A percentile compares a stretch with the other conserved stretches of the same genome.
Conservation (phyloP, 2,113 vertebrate genomes). For the Nerophis ophidion region DNA sequence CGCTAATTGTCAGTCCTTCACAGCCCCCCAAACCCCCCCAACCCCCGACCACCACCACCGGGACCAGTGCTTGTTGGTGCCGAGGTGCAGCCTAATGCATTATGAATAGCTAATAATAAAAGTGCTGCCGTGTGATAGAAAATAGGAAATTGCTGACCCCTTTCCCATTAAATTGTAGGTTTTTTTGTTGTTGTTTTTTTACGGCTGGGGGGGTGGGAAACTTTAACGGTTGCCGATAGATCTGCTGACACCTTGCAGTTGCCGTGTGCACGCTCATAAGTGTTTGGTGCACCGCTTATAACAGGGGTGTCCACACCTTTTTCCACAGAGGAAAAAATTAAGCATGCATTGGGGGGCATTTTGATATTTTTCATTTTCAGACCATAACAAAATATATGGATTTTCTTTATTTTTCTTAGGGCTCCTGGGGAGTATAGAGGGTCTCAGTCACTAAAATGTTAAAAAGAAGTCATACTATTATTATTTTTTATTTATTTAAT, state of each 20-base stretch:
- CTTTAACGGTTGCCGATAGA: conserved; percentile 45
- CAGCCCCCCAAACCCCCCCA: too few species aligned
- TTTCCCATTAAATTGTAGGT: conserved; percentile 39
- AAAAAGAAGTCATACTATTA: too few species aligned
- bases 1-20: conserved; percentile 47
- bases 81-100: conserved; percentile 57
- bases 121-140: conserved; percentile 18
- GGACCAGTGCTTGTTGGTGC: conserved; percentile 56
- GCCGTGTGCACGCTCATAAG: conserved; percentile 33
- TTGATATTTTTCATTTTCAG: too few species aligned
- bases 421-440: too few species aligned
- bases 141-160: conserved; percentile 39
- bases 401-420: too few species aligned
- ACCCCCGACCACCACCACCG: conserved; percentile 35
- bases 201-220: conserved; percentile 24
- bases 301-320: too few species aligned
- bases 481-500: too few species aligned
- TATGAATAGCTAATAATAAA: conserved; percentile 63
- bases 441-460: too few species aligned
- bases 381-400: too few species aligned
- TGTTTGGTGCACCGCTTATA: conserved; percentile 35
- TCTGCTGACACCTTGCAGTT: conserved; percentile 40
- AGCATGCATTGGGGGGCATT: too few species aligned
- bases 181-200: too few species aligned
- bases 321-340: too few species aligned